Percentiles rank a stretch among this genome's conserved stretches.
Evolutionary conservation across 2,888 invertebrate genomes (phyloP).

Genomic region (Hanleya hanleyi): DNA sequence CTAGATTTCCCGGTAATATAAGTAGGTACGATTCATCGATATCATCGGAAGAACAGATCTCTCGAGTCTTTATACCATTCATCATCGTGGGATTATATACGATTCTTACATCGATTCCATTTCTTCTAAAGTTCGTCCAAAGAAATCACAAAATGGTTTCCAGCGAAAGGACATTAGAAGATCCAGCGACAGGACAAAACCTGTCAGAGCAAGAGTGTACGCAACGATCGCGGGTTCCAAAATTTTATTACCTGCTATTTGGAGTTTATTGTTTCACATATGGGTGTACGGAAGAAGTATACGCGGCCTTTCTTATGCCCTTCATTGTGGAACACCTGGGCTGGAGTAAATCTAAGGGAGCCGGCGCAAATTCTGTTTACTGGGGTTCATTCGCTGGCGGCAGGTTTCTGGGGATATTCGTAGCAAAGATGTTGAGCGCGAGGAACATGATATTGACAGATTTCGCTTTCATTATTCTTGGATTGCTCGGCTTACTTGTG

Average conservation of each 20-base stretch:
- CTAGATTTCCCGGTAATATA: too few species aligned
- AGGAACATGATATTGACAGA: background rate
- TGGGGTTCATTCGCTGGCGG: constrained; percentile 1
- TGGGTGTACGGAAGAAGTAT: background rate
- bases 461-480: background rate
- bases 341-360: background rate
- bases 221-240: background rate
- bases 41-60: background rate
- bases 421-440: background rate
- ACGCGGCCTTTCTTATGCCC: background rate
- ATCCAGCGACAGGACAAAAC: background rate
- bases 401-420: background rate
- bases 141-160: background rate
- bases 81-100: background rate
- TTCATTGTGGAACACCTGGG: background rate
- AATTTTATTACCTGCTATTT: background rate
- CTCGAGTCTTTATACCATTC: background rate
- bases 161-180: background rate
- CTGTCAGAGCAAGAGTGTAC: background rate
- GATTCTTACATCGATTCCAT: background rate
- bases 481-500: background rate
- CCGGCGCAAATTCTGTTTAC: background rate
- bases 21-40: background rate
- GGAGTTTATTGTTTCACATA: background rate
- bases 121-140: background rate